phyloP scores from a whole-genome alignment of 1,140 invertebrate species.

The Hesperophylax magnus region DNA sequence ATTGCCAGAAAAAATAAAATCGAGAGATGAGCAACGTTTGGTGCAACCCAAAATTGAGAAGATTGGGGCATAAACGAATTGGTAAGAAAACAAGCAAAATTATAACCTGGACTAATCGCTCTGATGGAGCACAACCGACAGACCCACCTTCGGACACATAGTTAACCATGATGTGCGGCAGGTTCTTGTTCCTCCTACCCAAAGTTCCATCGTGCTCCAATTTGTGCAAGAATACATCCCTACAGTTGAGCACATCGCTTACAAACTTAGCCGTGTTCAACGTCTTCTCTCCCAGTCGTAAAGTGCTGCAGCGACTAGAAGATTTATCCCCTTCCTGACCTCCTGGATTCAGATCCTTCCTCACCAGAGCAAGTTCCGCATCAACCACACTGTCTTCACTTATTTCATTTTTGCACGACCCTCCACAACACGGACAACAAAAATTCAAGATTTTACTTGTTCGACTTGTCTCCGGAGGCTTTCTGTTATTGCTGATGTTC shows the following conservation, averaged over 20 bases:
- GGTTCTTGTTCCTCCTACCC: conserved; percentile 33
- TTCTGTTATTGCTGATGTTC: conserved; percentile 48
- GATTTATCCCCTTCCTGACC: conserved; percentile 27
- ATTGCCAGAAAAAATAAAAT: too few relatives aligned
- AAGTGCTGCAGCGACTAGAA: conserved; percentile 42
- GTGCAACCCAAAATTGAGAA: too few relatives aligned
- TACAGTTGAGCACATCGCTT: conserved; percentile 52
- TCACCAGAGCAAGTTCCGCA: conserved; percentile 64
- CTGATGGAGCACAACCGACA: background rate
- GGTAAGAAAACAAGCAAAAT: too few relatives aligned
- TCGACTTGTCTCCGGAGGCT: conserved; percentile 14
- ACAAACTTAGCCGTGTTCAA: conserved; percentile 50
- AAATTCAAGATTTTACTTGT: conserved; percentile 8
- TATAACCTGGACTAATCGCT: background rate
- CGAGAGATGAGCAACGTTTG: background rate
- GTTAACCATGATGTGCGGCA: conserved; percentile 40
- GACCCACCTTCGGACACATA: conserved; percentile 53
- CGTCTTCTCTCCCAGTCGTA: conserved; percentile 34
- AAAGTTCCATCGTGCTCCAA: conserved; percentile 52
- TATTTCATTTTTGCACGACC: background rate
- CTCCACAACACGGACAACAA: conserved; percentile 56
- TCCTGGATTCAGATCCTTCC: conserved; percentile 59
- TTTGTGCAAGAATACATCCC: conserved; percentile 52
- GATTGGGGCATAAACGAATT: too few relatives aligned
- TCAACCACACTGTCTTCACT: conserved; percentile 66